Evolutionary conservation across 1,140 invertebrate species (phyloP).

Genomic region (Teleogryllus occipitalis): DNA sequence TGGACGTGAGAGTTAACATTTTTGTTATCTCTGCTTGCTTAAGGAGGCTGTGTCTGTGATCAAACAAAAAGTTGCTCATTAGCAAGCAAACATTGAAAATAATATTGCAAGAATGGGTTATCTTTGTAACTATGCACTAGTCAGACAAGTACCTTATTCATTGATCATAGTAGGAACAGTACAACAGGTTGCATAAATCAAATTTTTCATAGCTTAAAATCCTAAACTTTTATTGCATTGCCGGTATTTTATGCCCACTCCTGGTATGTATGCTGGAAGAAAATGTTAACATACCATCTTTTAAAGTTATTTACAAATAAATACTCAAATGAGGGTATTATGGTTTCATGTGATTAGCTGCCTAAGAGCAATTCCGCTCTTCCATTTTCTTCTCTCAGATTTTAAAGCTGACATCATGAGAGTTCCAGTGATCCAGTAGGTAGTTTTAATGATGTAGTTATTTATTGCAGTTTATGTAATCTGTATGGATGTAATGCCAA

Average conservation of each 20-base stretch:
- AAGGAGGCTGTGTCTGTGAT: not conserved
- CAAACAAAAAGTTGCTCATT: not conserved
- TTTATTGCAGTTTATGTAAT: not conserved
- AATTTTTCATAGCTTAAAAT: not conserved
- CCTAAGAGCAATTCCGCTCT: not conserved
- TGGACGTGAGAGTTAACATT: not conserved
- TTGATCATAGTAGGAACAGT: not conserved
- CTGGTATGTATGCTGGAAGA: not conserved
- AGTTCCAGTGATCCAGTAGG: no score
- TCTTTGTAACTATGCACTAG: not conserved
- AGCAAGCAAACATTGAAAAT: not conserved
- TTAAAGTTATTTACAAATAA: no score
- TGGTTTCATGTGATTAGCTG: no score
- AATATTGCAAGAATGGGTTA: not conserved
- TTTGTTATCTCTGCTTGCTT: conserved; percentile 2
- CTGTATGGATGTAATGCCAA: no score
- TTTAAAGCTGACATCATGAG: no score
- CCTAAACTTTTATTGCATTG: not conserved
- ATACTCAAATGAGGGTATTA: no score
- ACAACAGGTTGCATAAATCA: not conserved
- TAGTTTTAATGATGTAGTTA: not conserved
- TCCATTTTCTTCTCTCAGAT: not conserved
- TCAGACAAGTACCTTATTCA: not conserved
- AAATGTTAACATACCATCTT: no score
- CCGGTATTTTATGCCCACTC: not conserved